Percentiles rank a stretch among this genome's conserved stretches.
Evolutionary conservation across 30 jellyfish, hydroid and myxozoan species (phyloP).

Genomic region (Aurelia aurita): DNA sequence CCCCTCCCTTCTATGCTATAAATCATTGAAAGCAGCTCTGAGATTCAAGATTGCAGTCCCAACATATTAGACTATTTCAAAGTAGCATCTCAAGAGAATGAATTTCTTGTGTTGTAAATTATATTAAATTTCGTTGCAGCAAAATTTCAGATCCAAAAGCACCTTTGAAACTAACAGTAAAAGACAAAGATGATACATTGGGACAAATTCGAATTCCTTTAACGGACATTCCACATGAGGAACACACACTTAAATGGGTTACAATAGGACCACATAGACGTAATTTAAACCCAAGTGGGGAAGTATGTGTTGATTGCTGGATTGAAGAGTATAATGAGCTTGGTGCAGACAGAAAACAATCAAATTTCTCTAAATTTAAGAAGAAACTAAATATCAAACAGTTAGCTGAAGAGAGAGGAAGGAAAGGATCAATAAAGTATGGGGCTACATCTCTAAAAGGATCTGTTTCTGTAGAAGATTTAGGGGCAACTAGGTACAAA

Average conservation of each 20-base stretch:
- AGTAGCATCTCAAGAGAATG: neutral
- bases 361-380: constrained; percentile 56
- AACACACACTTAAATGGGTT: constrained; percentile 89
- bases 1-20: too few species aligned
- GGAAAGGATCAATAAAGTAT: constrained; percentile 56
- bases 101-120: neutral
- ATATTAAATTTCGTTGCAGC: constrained; percentile 26
- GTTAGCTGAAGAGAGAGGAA: constrained; percentile 33
- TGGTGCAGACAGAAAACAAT: constrained; percentile 35
- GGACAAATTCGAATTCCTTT: constrained; percentile 88
- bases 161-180: constrained; percentile 83
- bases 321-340: constrained; percentile 77
- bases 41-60: neutral
- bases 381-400: constrained; percentile 52
- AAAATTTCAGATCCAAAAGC: constrained; percentile 73
- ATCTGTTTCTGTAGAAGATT: constrained; percentile 89
- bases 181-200: constrained; percentile 89
- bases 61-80: neutral
- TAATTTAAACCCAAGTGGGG: constrained; percentile 83
- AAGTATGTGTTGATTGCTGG: constrained; percentile 94
- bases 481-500: constrained; percentile 45
- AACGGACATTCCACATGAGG: constrained; percentile 88
- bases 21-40: too few species aligned
- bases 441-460: constrained; percentile 88
- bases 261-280: constrained; percentile 90